Evolutionary conservation across 2,888 invertebrate genomes (phyloP).

Genomic region (Osmoderma eremita): DNA sequence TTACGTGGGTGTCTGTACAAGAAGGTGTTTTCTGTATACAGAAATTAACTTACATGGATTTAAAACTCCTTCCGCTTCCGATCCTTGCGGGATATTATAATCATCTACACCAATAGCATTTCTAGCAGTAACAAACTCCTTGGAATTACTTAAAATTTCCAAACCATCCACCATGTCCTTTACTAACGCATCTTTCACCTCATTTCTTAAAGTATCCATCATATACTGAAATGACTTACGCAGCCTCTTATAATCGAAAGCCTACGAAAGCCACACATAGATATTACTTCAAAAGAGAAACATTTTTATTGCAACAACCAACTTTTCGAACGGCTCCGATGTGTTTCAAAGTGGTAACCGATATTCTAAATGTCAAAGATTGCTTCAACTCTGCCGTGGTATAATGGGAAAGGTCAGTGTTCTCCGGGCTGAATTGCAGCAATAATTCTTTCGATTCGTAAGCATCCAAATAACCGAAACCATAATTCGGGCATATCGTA

Average conservation of each 20-base stretch:
- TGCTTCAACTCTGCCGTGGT: background rate
- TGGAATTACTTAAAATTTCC: slow-evolving; percentile 1
- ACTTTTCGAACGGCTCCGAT: slow-evolving; percentile 45
- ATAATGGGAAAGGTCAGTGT: slow-evolving; percentile 38
- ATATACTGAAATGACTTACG: slow-evolving; percentile 14
- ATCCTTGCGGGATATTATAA: no score
- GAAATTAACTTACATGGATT: no score
- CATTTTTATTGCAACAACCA: no score
- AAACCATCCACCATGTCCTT: slow-evolving; percentile 10
- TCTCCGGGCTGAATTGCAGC: slow-evolving; percentile 47
- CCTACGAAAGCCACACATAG: background rate
- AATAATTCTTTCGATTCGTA: slow-evolving; percentile 47
- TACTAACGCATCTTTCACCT: background rate
- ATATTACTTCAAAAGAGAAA: background rate
- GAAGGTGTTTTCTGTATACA: no score
- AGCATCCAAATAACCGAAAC: slow-evolving; percentile 52
- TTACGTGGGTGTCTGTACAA: no score
- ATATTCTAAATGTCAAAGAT: slow-evolving; percentile 36
- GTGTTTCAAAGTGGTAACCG: slow-evolving; percentile 46
- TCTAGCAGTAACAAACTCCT: background rate
- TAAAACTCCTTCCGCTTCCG: no score
- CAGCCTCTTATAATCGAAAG: slow-evolving; percentile 23
- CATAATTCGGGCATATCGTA: slow-evolving; percentile 51
- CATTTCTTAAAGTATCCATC: slow-evolving; percentile 6
- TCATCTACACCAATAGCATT: background rate